These are phyloP conservation scores for Serranus cabrilla DNA, from an alignment of 2,797 vertebrate species.

Conservation along the genomic window DNA sequence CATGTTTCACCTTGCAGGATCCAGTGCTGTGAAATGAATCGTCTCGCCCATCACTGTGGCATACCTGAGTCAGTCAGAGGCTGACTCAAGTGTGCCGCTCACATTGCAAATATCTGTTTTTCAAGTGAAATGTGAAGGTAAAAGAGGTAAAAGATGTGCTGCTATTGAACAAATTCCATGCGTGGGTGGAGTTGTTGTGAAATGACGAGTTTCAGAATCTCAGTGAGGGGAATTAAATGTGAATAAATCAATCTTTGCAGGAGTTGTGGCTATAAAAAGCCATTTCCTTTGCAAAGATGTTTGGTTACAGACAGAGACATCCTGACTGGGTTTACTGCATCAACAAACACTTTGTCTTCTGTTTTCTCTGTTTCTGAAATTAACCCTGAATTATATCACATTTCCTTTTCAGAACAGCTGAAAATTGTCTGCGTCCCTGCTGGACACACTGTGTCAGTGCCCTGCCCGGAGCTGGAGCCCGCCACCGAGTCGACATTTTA, in stretches of 20 bases:
- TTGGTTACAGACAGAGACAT: not conserved
- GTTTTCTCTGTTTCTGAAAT: too few relatives aligned
- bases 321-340: not conserved
- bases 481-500: accelerated
- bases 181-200: conserved; percentile 47
- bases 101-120: conserved; percentile 8
- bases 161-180: conserved; percentile 47
- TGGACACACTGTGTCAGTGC: conserved; percentile 16
- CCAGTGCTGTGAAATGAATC: too few relatives aligned
- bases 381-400: not conserved
- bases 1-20: too few relatives aligned
- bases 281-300: conserved; percentile 25
- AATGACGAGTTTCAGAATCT: conserved; percentile 36
- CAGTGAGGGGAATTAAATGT: conserved; percentile 26
- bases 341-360: not conserved
- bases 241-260: conserved; percentile 24
- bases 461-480: conserved; percentile 48
- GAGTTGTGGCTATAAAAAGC: not conserved
- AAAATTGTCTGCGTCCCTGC: accelerated
- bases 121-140: conserved; percentile 2
- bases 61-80: conserved; percentile 4
- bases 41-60: not conserved
- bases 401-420: conserved; percentile 24
- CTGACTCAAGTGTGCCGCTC: conserved; percentile 53
- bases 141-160: conserved; percentile 29